Conservation (phyloP, 1,140 invertebrate species). For the Drosophila tsacasi region DNA sequence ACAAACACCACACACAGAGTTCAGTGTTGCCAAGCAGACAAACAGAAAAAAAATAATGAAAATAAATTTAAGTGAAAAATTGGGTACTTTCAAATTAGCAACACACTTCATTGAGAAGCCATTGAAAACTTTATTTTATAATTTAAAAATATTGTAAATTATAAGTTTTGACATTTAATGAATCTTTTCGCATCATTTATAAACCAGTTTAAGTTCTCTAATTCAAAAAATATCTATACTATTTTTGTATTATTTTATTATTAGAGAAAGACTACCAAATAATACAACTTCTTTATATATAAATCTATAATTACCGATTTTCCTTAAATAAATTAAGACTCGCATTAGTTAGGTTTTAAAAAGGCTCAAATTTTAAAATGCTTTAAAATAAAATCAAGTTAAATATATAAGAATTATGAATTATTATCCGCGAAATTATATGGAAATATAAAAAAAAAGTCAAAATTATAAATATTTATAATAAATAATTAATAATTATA, state of each 20-base stretch:
- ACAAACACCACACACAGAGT: slow-evolving; percentile 15
- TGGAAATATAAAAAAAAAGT: too few relatives aligned
- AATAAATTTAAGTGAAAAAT: background rate
- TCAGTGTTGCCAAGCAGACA: slow-evolving; percentile 41
- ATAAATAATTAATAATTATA: too few relatives aligned
- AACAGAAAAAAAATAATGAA: slow-evolving; percentile 12
- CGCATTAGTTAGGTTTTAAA: background rate
- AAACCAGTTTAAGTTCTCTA: too few relatives aligned
- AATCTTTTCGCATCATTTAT: too few relatives aligned
- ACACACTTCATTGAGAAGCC: background rate
- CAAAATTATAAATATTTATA: too few relatives aligned
- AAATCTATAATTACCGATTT: background rate
- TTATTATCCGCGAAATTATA: too few relatives aligned
- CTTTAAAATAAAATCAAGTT: too few relatives aligned
- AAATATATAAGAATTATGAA: too few relatives aligned
- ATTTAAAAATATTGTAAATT: background rate
- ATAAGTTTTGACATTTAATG: too few relatives aligned
- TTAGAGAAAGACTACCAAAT: background rate
- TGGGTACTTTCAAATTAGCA: background rate
- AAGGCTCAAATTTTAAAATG: background rate
- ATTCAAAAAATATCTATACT: background rate
- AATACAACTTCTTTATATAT: background rate
- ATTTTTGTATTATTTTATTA: background rate
- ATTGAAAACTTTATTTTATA: background rate
- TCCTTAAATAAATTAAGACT: background rate